Percentiles rank a stretch among this genome's conserved stretches.
These are phyloP conservation scores for Ostrea denselamellosa DNA, from an alignment of 1,140 invertebrate genomes.

Conservation along the genomic window DNA sequence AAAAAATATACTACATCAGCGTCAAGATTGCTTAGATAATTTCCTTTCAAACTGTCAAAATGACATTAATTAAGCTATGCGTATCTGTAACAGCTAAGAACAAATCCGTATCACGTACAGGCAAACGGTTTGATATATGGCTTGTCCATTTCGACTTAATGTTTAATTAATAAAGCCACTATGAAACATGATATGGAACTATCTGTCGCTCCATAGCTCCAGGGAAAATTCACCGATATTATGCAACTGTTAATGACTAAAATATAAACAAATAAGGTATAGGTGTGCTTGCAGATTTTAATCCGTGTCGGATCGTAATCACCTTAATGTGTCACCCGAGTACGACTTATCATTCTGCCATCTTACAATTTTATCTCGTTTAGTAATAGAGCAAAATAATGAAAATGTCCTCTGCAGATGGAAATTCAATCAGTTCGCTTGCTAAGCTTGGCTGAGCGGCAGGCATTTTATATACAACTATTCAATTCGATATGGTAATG, in stretches of 20 bases:
- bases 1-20: too few relatives aligned
- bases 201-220: background rate
- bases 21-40: too few relatives aligned
- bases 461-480: slow-evolving; percentile 12
- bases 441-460: background rate
- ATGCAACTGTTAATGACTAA: slow-evolving; percentile 29
- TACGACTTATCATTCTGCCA: background rate
- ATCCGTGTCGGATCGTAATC: slow-evolving; percentile 13
- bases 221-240: slow-evolving; percentile 11
- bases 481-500: slow-evolving; percentile 20
- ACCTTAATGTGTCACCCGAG: slow-evolving; percentile 7
- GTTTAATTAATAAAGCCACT: slow-evolving; percentile 20
- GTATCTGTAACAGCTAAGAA: background rate
- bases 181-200: background rate
- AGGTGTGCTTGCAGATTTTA: background rate
- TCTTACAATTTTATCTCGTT: background rate
- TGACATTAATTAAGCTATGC: background rate
- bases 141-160: slow-evolving; percentile 5
- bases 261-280: background rate
- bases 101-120: background rate
- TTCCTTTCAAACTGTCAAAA: background rate
- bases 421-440: slow-evolving; percentile 19
- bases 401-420: slow-evolving; percentile 1
- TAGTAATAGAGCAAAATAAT: slow-evolving; percentile 7
- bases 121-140: background rate